Conservation (phyloP, 2,797 vertebrate species). For the Natrix natrix region DNA sequence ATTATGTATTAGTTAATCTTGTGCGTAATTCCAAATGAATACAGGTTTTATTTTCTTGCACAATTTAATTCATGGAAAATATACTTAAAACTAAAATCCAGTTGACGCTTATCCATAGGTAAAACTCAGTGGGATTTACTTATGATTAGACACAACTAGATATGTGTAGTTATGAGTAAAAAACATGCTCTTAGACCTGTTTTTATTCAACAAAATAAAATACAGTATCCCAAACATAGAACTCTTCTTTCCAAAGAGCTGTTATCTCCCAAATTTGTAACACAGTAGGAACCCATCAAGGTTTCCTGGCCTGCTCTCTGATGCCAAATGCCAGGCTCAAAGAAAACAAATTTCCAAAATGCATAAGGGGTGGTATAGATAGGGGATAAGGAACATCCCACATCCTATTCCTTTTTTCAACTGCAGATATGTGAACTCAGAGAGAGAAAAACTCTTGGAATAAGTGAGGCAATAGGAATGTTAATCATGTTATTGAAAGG, state of each 20-base stretch:
- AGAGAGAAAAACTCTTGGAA: not conserved
- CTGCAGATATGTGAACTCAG: not conserved
- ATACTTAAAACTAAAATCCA: not conserved
- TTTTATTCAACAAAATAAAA: not conserved
- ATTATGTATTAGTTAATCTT: not conserved
- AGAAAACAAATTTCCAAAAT: not conserved
- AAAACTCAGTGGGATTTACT: not conserved
- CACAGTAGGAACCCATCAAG: not conserved
- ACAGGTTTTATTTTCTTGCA: not conserved
- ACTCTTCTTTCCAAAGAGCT: not conserved
- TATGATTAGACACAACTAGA: not conserved
- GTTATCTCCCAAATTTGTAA: not conserved
- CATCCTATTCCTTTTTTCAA: not conserved
- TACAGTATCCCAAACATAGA: not conserved
- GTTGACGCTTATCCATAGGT: not conserved
- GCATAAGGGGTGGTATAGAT: not conserved
- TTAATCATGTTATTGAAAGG: not conserved
- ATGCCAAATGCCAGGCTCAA: not conserved
- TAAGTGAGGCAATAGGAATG: not conserved
- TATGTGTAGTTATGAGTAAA: not conserved
- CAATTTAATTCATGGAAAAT: not conserved
- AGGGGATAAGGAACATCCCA: not conserved
- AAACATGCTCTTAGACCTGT: not conserved
- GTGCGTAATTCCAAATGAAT: not conserved
- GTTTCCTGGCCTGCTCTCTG: not conserved